A percentile compares a stretch with the other conserved stretches of the same genome.
These are phyloP conservation scores for Heliconius ethilla DNA, from an alignment of 2,888 invertebrate genomes.

Conservation along the genomic window DNA sequence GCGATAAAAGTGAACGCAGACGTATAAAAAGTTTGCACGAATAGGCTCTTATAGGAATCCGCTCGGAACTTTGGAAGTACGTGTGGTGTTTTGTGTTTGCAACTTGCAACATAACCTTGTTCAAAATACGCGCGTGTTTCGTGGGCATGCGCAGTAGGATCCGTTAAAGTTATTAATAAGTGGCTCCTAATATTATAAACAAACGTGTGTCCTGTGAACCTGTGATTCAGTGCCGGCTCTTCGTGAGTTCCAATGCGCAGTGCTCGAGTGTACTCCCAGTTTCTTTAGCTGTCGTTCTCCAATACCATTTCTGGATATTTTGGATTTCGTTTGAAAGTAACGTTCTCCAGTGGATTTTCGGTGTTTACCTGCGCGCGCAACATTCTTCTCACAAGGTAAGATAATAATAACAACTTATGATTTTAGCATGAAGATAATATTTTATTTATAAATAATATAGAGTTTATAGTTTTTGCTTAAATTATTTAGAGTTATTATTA, in stretches of 20 bases:
- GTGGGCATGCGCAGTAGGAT: conserved; percentile 76
- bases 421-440: background rate
- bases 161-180: conserved; percentile 74
- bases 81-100: conserved; percentile 62
- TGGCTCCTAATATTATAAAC: conserved; percentile 77
- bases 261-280: conserved; percentile 58
- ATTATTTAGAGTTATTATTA: conserved; percentile 27
- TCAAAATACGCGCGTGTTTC: conserved; percentile 75
- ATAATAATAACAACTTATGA: conserved; percentile 35
- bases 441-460: background rate
- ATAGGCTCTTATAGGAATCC: conserved; percentile 67
- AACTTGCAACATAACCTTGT: conserved; percentile 78
- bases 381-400: conserved; percentile 71
- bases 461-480: conserved; percentile 17
- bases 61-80: conserved; percentile 62
- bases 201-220: conserved; percentile 69
- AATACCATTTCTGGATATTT: conserved; percentile 46
- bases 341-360: conserved; percentile 79
- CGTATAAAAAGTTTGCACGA: conserved; percentile 57
- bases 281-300: conserved; percentile 49
- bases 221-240: conserved; percentile 61
- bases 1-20: conserved; percentile 49
- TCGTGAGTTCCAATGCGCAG: conserved; percentile 63
- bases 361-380: conserved; percentile 80
- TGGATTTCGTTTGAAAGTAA: conserved; percentile 67